phyloP scores from a whole-genome alignment of 2,113 vertebrate genomes.

The Callipepla californica region DNA sequence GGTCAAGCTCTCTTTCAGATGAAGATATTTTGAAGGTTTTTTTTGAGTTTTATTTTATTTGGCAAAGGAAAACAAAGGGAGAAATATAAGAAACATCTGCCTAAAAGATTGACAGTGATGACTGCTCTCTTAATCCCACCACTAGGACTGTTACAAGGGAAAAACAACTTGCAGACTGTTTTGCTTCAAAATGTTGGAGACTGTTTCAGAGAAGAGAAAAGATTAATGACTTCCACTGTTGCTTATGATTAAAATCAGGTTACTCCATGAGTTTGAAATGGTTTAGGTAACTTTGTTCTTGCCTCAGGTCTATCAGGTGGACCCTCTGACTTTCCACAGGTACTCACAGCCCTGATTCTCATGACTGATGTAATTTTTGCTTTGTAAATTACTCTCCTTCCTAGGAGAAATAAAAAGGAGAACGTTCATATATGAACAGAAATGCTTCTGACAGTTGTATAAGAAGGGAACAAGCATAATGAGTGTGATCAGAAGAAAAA shows the following conservation, averaged over 20 bases:
- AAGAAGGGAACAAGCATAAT: not conserved
- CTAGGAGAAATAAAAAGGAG: not conserved
- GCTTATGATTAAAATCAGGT: not conserved
- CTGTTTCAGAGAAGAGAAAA: not conserved
- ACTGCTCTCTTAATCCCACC: rapidly evolving
- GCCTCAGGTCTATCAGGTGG: not conserved
- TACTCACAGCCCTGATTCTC: not conserved
- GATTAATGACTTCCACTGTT: not conserved
- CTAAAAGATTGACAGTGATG: not conserved
- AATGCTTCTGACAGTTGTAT: not conserved
- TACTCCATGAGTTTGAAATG: not conserved
- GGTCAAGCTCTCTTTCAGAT: not conserved
- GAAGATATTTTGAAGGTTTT: not conserved
- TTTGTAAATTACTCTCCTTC: not conserved
- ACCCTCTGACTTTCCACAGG: not conserved
- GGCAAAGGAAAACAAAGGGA: not conserved
- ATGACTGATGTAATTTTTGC: not conserved
- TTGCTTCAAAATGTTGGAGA: not conserved
- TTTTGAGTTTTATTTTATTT: conserved; percentile 17
- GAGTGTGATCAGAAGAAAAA: not conserved
- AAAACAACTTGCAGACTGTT: not conserved
- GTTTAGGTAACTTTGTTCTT: not conserved
- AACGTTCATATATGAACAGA: not conserved
- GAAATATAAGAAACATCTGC: not conserved
- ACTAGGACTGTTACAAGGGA: not conserved